A percentile compares a stretch with the other conserved stretches of the same genome.
These are phyloP conservation scores for Bufo bufo DNA, from an alignment of 2,113 vertebrate genomes.

Conservation along the genomic window DNA sequence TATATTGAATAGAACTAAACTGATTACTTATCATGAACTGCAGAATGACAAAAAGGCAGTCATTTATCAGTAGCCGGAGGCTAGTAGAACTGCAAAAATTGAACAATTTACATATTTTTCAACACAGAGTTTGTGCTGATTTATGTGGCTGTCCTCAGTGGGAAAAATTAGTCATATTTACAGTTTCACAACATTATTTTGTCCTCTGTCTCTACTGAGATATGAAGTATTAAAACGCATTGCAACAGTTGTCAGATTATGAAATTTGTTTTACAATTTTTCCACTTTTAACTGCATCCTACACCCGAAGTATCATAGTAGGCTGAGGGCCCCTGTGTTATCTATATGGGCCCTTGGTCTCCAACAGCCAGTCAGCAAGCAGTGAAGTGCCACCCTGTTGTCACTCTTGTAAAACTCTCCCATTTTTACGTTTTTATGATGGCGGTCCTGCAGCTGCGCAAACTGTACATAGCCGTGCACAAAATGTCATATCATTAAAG, in stretches of 20 bases:
- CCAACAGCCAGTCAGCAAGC: too few species aligned
- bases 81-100: slow-evolving; percentile 11
- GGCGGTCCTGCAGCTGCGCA: too few species aligned
- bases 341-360: too few species aligned
- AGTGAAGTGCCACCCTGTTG: too few species aligned
- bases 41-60: slow-evolving; percentile 32
- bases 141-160: slow-evolving; percentile 35
- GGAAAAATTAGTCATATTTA: slow-evolving; percentile 34
- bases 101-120: slow-evolving; percentile 44
- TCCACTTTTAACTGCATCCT: too few species aligned
- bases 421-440: too few species aligned
- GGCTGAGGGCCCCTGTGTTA: too few species aligned
- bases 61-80: slow-evolving; percentile 43
- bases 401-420: too few species aligned
- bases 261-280: background rate
- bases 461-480: too few species aligned
- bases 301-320: too few species aligned
- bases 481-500: too few species aligned
- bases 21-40: slow-evolving; percentile 44
- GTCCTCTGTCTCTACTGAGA: background rate
- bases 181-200: slow-evolving; percentile 10
- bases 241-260: background rate
- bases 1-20: slow-evolving; percentile 19
- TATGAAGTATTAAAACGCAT: background rate
- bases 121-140: slow-evolving; percentile 16